Percentiles rank a stretch among this genome's conserved stretches.
Evolutionary conservation across 2,888 invertebrate species (phyloP).

Genomic region (Salticus scenicus): DNA sequence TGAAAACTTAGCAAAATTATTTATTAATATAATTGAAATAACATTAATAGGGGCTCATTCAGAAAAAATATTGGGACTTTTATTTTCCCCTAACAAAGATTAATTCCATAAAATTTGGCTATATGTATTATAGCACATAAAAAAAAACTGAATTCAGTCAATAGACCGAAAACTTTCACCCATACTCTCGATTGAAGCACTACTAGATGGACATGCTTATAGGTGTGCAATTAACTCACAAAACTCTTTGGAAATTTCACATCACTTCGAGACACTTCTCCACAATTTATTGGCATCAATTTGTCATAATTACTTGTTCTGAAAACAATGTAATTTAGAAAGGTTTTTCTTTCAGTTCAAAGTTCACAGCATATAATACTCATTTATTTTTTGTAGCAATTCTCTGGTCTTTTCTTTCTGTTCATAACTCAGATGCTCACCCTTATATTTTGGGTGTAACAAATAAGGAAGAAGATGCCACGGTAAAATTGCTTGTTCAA

Average conservation of each 20-base stretch:
- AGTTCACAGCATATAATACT: background rate
- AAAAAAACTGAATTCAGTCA: too few species aligned
- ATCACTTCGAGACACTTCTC: background rate
- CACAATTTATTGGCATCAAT: background rate
- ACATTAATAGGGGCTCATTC: too few species aligned
- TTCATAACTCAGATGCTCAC: background rate
- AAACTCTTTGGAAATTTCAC: slow-evolving; percentile 4
- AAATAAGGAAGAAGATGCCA: background rate
- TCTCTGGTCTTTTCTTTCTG: background rate
- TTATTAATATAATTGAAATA: too few species aligned
- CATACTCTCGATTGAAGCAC: background rate
- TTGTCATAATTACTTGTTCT: background rate
- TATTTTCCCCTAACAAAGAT: too few species aligned
- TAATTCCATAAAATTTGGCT: too few species aligned
- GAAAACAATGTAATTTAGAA: background rate
- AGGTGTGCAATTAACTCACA: background rate
- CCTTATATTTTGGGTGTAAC: background rate
- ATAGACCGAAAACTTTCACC: too few species aligned
- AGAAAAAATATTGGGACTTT: too few species aligned
- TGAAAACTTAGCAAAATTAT: too few species aligned
- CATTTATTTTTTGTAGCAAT: background rate
- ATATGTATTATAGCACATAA: too few species aligned
- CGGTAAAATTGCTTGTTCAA: background rate
- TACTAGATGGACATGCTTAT: background rate
- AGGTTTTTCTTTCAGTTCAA: background rate